phyloP scores from a whole-genome alignment of 2,888 invertebrate species.

The Sialis lutaria region DNA sequence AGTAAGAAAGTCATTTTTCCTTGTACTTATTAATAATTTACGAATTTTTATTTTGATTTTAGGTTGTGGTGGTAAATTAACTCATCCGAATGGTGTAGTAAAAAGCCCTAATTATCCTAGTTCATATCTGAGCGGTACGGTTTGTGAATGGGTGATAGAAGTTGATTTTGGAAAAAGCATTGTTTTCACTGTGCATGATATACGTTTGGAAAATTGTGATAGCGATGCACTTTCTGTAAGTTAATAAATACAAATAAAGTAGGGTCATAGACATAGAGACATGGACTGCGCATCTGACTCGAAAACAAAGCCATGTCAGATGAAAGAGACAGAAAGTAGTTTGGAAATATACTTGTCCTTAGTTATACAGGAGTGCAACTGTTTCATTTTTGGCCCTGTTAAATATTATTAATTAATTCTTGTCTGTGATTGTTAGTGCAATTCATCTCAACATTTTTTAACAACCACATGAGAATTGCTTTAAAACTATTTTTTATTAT shows the following conservation, averaged over 20 bases:
- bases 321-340: too few species aligned
- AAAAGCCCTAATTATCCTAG: conserved; percentile 45
- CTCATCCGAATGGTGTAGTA: conserved; percentile 34
- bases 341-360: too few species aligned
- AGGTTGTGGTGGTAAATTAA: conserved; percentile 54
- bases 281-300: too few species aligned
- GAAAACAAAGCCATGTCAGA: too few species aligned
- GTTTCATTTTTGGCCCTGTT: too few species aligned
- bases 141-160: conserved; percentile 65
- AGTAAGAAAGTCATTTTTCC: conserved; percentile 25
- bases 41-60: conserved; percentile 3
- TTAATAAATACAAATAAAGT: neutral
- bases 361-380: too few species aligned
- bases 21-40: neutral
- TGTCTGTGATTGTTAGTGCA: too few species aligned
- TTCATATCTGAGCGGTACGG: conserved; percentile 32
- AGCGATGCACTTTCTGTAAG: conserved; percentile 41
- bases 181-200: conserved; percentile 39
- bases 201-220: conserved; percentile 48
- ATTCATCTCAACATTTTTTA: too few species aligned
- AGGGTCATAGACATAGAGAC: neutral
- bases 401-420: too few species aligned
- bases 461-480: too few species aligned
- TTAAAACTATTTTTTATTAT: too few species aligned
- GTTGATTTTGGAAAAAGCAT: conserved; percentile 46